These are phyloP conservation scores for Hylaeus volcanicus DNA, from an alignment of 1,140 invertebrate genomes.

Conservation along the genomic window DNA sequence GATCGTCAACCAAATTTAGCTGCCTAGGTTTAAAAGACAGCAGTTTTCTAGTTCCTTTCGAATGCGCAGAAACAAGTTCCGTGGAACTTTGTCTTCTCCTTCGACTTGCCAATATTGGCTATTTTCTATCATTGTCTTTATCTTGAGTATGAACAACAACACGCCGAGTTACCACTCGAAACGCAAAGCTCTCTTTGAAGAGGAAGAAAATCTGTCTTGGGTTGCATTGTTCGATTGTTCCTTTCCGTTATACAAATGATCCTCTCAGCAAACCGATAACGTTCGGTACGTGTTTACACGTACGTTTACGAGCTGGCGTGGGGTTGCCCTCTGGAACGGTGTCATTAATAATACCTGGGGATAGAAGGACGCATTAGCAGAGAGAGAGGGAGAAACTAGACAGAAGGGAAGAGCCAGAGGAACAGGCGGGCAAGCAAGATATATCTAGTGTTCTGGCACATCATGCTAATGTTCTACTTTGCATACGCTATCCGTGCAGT, in stretches of 20 bases:
- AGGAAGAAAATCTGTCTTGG: neutral
- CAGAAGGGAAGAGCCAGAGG: neutral
- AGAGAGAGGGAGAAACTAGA: conserved; percentile 28
- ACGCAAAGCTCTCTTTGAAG: neutral
- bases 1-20: too few species aligned
- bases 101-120: too few species aligned
- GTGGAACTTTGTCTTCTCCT: too few species aligned
- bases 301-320: conserved; percentile 6
- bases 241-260: neutral
- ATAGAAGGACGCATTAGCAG: conserved; percentile 4
- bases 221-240: too few species aligned
- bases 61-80: too few species aligned
- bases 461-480: conserved; percentile 58
- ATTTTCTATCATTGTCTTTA: too few species aligned
- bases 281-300: conserved; percentile 10
- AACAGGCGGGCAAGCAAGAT: conserved; percentile 6
- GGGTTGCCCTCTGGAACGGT: conserved; percentile 27
- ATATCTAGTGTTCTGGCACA: conserved; percentile 47
- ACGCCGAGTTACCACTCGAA: too few species aligned
- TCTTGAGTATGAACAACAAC: too few species aligned
- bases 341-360: conserved; percentile 57
- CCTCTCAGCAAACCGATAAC: neutral
- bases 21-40: too few species aligned
- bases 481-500: conserved; percentile 37
- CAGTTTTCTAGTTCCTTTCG: too few species aligned